Evolutionary conservation across 2,888 invertebrate genomes (phyloP).

Genomic region (Trileptium ribeirensis): DNA sequence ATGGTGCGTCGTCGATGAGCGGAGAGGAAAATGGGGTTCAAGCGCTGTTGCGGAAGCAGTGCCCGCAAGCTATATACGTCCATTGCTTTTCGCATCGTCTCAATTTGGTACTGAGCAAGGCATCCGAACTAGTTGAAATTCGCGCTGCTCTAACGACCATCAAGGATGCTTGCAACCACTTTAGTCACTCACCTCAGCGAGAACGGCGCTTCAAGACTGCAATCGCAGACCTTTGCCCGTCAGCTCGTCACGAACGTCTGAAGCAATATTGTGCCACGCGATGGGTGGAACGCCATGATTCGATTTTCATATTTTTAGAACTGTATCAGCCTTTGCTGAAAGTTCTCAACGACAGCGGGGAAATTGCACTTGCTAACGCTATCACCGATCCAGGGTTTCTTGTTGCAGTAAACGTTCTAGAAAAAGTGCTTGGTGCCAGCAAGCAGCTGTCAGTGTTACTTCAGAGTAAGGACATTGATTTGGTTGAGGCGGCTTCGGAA

Average conservation of each 20-base stretch:
- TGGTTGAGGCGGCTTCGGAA: conserved; percentile 11
- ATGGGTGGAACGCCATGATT: neutral
- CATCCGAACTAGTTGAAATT: too few species aligned
- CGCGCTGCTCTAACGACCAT: too few species aligned
- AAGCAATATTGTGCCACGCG: neutral
- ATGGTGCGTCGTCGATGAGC: conserved; percentile 43
- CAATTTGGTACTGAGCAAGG: too few species aligned
- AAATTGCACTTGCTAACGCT: too few species aligned
- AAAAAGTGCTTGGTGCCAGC: neutral
- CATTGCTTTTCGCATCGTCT: too few species aligned
- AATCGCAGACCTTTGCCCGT: too few species aligned
- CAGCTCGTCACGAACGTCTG: neutral
- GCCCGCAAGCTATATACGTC: too few species aligned
- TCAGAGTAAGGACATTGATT: neutral
- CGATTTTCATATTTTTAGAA: neutral
- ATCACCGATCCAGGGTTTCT: neutral
- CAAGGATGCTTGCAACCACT: too few species aligned
- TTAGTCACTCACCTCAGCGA: too few species aligned
- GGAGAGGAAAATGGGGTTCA: conserved; percentile 42
- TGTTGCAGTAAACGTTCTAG: neutral
- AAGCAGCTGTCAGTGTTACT: neutral
- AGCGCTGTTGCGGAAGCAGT: conserved; percentile 32
- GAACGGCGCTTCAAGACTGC: too few species aligned
- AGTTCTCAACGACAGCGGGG: neutral
- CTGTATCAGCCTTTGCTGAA: neutral